Evolutionary conservation across 2,113 vertebrate genomes (phyloP).

Genomic region (Nannospalax galili): DNA sequence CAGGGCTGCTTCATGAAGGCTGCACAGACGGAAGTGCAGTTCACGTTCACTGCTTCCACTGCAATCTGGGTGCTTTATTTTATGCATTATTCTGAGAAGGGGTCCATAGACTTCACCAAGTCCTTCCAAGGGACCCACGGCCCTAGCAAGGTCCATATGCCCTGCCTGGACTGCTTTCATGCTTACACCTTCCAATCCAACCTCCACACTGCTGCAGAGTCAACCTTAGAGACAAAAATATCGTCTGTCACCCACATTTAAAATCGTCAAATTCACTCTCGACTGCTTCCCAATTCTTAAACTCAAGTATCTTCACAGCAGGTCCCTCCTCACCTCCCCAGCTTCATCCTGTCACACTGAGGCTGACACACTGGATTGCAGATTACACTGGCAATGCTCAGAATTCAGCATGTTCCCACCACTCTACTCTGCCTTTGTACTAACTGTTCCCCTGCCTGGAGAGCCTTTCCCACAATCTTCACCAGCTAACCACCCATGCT

Average conservation of each 20-base stretch:
- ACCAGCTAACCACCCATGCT: neutral
- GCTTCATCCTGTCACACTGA: neutral
- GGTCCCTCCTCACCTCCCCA: neutral
- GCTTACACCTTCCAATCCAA: neutral
- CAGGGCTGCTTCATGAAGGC: neutral
- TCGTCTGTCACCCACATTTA: constrained; percentile 41
- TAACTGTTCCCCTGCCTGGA: neutral
- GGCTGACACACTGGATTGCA: neutral
- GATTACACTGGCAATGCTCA: neutral
- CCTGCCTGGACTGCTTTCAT: constrained; percentile 3
- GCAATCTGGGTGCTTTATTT: neutral
- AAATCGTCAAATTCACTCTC: constrained; percentile 36
- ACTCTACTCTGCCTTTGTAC: constrained; percentile 29
- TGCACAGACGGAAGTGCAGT: neutral
- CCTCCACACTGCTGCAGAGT: neutral
- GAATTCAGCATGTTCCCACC: neutral
- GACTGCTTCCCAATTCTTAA: constrained; percentile 36
- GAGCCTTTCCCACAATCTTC: neutral
- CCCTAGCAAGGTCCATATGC: constrained; percentile 18
- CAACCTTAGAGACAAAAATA: constrained; percentile 47
- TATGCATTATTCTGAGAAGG: neutral
- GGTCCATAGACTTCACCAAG: neutral
- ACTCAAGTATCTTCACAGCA: neutral
- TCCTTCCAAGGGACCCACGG: neutral
- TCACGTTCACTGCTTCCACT: neutral